phyloP scores from a whole-genome alignment of 2,888 invertebrate genomes.

The Cylloceria caligata region DNA sequence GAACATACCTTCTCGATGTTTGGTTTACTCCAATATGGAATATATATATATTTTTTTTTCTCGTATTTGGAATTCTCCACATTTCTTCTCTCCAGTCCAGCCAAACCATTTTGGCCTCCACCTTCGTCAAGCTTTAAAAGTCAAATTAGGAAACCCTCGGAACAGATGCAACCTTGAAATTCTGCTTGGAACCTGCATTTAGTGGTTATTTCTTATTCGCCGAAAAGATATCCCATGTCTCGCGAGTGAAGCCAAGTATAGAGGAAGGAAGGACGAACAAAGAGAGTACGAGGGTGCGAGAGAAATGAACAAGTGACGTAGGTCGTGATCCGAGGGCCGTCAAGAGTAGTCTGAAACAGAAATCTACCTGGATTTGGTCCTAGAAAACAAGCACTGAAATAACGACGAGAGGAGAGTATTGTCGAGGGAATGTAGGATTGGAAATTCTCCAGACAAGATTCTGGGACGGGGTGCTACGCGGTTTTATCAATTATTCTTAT shows the following conservation, averaged over 20 bases:
- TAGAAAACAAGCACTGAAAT: slow-evolving; percentile 32
- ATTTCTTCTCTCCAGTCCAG: slow-evolving; percentile 5
- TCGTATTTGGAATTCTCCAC: slow-evolving; percentile 14
- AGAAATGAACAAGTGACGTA: slow-evolving; percentile 47
- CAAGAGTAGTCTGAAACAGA: slow-evolving; percentile 18
- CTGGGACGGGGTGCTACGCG: slow-evolving; percentile 9
- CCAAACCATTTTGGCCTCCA: slow-evolving; percentile 42
- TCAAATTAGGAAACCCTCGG: slow-evolving; percentile 49
- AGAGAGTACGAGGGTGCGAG: background rate
- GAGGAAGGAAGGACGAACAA: background rate
- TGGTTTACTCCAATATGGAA: background rate
- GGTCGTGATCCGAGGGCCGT: slow-evolving; percentile 58
- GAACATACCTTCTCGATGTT: background rate
- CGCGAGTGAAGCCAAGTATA: slow-evolving; percentile 9
- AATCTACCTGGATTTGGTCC: slow-evolving; percentile 48
- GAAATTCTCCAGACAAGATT: slow-evolving; percentile 39
- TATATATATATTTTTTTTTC: background rate
- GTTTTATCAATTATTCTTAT: slow-evolving; percentile 9
- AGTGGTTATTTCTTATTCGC: slow-evolving; percentile 17
- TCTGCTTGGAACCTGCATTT: slow-evolving; percentile 41
- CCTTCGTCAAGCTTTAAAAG: slow-evolving; percentile 61
- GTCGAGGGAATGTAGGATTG: slow-evolving; percentile 13
- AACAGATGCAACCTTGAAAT: slow-evolving; percentile 48
- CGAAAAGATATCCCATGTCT: slow-evolving; percentile 4
- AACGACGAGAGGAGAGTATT: slow-evolving; percentile 1